Evolutionary conservation across 1,140 invertebrate genomes (phyloP), one percentile per base, ranked within the genome.

Genomic region (Hycleus phaleratus): DNA sequence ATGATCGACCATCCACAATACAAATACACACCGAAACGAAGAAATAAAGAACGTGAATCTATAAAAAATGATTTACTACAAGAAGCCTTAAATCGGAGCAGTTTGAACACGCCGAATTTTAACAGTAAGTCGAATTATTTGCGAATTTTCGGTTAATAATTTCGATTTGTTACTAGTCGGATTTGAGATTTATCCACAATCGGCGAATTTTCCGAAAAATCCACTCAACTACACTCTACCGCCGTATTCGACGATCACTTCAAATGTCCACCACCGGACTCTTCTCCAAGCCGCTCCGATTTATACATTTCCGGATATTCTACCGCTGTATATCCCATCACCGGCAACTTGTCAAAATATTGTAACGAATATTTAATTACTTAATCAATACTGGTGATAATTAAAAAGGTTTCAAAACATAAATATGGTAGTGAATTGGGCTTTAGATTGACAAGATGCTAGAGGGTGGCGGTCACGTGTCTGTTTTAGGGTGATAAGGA

Each of bases 1-100:
- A 89, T 88, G 85, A 76, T 84, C 52, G 85, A 87, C 66, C 80
- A 88, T 73, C 85, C 85, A 2, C 81, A 85, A 61, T 87, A 87
- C 69, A 87, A 87, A 70, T 87, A 87, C 68, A 74, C 82, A 40
- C 85, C 85, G 0, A 74, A 84, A 61, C 76, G 85, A 60, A 86
- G 85, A 71, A 83, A 84, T 3, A 83, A 87, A 65, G 67, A 70
- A 8, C 32, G 32, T 2, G 52, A 7, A 12, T 6, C 4, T 0
- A 7, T 24, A 39, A 58, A 3, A 59, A 47, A 9, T 52, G 45
- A 54, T 47, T 39, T 18, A 46, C 48, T 55, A 18, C 38, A 42
- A 42, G 11, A 42, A 10, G 9, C 11, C 0, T 42, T n/a, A 11
- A 42, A 10, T n/a, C 3, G 40, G 40, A 42, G 11, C 11, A 7